Evolutionary conservation across 1,140 invertebrate species (phyloP), one percentile per base, ranked within the genome.

Genomic region (Caenorhabditis tropicalis): DNA sequence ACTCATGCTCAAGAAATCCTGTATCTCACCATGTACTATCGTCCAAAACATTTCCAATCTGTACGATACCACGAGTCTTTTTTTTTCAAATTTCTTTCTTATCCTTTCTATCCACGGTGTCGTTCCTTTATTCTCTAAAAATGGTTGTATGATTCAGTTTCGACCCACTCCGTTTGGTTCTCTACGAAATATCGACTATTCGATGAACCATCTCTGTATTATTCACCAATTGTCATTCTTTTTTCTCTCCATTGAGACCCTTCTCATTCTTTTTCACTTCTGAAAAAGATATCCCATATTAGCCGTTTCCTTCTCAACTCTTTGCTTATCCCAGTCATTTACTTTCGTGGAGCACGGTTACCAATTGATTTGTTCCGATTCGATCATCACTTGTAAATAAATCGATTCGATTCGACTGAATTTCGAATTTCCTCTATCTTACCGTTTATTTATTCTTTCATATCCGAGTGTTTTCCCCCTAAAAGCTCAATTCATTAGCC

Each of bases 1-100:
- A 53, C 43, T 43, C 19, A 27, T 29, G 39, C 16, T 39, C 19
- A 29, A 48, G 10, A 24, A 46, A 19, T 46, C 43, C 36, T 74
- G 53, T 56, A 43, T 74, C n/a, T 43, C 65, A 46, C 24, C 65
- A 74, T 74, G 65, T 74, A 74, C 65, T 74, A 74, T 74, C 65
- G 65, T 21, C n/a, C 33, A 46, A 74, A 10, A 31, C 27, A 43
- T 74, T 16, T 74, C 65, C 65, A 74, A 43, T 2, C 36, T 74
- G 65, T 74, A 74, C 36, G 65, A 74, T 74, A 43, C 19, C 65
- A 5, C 12, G 24, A 51, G 48, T 43, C 12, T 12, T 43, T 12
- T 5, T 43, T 43, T 43, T 12, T 6, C 12, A 5, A 43, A 43
- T 43, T 43, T 43, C 39, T 6, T 43, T 5, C 39, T 12, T 51